Percentiles rank a stretch among this genome's conserved stretches.
phyloP scores from a whole-genome alignment of 2,113 vertebrate genomes.

The Eulemur macaco region DNA sequence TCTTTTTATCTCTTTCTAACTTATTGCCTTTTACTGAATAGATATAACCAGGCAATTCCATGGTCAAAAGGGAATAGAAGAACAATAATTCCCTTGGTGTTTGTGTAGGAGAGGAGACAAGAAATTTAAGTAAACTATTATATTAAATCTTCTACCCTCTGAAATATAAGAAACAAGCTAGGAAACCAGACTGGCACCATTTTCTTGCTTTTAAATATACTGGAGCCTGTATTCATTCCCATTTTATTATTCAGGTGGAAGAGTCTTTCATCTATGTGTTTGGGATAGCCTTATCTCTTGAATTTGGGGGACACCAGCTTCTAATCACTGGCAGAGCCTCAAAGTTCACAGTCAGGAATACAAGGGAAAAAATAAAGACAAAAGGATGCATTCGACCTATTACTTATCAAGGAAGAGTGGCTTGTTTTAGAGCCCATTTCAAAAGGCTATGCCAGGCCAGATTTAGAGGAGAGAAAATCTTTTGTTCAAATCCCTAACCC shows the following conservation, averaged over 20 bases:
- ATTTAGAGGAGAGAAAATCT: slow-evolving; percentile 40
- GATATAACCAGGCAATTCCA: background rate
- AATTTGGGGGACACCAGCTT: background rate
- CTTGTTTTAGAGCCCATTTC: background rate
- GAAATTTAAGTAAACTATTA: background rate
- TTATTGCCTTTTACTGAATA: slow-evolving; percentile 45
- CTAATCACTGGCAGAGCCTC: background rate
- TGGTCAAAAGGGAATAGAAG: slow-evolving; percentile 1
- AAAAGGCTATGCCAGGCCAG: background rate
- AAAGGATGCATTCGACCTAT: background rate
- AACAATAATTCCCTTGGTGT: slow-evolving; percentile 21
- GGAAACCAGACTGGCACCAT: background rate
- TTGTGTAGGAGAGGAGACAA: slow-evolving; percentile 25
- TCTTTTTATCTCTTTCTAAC: slow-evolving; percentile 11
- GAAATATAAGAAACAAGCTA: slow-evolving; percentile 17
- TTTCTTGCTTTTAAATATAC: background rate
- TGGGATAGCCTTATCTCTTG: background rate
- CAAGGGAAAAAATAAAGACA: background rate
- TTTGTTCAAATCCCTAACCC: slow-evolving; percentile 16
- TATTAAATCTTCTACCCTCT: background rate
- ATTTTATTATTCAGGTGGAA: background rate
- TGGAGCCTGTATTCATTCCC: background rate
- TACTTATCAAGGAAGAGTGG: background rate
- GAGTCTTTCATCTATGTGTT: background rate
- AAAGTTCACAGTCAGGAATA: background rate